Evolutionary conservation across 1,140 invertebrate genomes (phyloP), one percentile per base, ranked within the genome.

Genomic region (Papilio machaon): DNA sequence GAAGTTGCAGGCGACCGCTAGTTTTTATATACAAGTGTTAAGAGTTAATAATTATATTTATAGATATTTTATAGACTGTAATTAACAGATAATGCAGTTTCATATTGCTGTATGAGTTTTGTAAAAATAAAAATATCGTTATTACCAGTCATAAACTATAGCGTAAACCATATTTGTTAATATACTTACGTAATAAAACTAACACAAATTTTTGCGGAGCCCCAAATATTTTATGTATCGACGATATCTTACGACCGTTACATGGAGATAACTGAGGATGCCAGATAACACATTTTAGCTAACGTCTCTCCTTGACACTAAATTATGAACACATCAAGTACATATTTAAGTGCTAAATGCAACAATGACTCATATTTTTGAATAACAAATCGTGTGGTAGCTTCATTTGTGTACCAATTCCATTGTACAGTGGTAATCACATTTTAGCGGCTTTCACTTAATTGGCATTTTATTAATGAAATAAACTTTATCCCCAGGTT

Each of bases 291-390:
- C 82, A 76, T 75, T 81, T 82, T 82, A 81, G 82, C 83, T 83
- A 83, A 49, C 79, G 84, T 80, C 70, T 90, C 80, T 87, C 90
- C 90, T 91, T 90, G 86, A 88, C 90, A 89, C 87, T 88, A 89
- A 86, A 90, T 88, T 86, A 88, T 82, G 83, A 90, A 87, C 83
- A 81, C 81, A 79, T 64, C 76, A 79, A 79, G 76, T 79, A 79
- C 38, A 87, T 86, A 88, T 77, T 84, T 86, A 86, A 88, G 86
- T 87, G 86, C 87, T 87, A 86, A 89, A 91, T 86, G 83, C 84
- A 87, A 84, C 83, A 87, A 82, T 92, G 91, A 92, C 87, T 92
- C 91, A 92, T 83, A 80, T 85, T 85, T 83, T 82, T 85, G 79
- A 83, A 81, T 83, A 81, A 85, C 82, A 76, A 81, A 81, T 77